Percentiles rank a stretch among this genome's conserved stretches.
Evolutionary conservation across 2,113 vertebrate genomes (phyloP).

Genomic region (Lophius piscatorius): DNA sequence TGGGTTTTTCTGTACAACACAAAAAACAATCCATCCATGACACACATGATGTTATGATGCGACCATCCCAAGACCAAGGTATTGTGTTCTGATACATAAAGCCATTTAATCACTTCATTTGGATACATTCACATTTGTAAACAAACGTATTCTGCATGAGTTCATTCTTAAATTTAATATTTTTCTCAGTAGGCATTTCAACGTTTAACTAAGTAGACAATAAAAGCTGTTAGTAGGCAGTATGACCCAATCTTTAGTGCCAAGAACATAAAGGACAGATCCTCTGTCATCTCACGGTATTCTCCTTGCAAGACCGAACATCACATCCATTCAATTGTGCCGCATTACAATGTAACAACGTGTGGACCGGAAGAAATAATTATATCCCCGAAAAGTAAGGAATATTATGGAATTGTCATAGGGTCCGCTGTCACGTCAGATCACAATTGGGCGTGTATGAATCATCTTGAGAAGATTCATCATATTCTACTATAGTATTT

Average conservation of each 20-base stretch:
- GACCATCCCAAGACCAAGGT: not conserved
- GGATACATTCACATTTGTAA: no score
- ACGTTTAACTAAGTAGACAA: not conserved
- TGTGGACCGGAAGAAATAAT: slow-evolving; percentile 38
- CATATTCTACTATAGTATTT: no score
- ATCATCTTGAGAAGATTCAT: no score
- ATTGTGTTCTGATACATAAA: no score
- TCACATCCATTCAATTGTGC: not conserved
- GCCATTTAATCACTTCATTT: no score
- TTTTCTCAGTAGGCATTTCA: not conserved
- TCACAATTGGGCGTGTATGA: no score
- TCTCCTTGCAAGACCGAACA: slow-evolving; percentile 24
- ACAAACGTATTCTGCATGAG: no score
- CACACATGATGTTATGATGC: not conserved
- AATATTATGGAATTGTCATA: no score
- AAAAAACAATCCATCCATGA: no score
- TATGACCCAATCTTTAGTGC: not conserved
- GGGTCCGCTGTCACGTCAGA: no score
- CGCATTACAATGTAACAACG: slow-evolving; percentile 5
- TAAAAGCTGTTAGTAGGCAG: not conserved
- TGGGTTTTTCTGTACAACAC: no score
- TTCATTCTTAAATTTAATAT: not conserved
- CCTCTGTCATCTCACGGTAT: slow-evolving; percentile 16
- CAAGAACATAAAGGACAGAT: slow-evolving; percentile 16
- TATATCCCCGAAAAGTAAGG: no score